phyloP scores from a whole-genome alignment of 1,140 invertebrate species.

The Octopus sinensis region DNA sequence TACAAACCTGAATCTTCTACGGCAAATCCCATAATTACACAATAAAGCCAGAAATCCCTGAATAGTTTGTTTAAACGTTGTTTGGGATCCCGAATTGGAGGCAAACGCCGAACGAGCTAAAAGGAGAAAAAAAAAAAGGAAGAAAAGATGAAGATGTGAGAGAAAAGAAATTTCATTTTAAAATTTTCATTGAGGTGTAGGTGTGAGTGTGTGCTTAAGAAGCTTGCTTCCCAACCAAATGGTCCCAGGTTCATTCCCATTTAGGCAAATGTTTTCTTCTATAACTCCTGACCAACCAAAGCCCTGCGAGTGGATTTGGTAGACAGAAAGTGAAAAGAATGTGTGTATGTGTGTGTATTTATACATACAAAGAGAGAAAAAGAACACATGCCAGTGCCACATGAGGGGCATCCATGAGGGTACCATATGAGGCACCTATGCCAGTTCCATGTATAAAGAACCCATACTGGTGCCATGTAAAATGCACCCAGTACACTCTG shows the following conservation, averaged over 20 bases:
- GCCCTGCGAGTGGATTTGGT: too few relatives aligned
- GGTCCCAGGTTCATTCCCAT: too few relatives aligned
- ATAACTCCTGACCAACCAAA: too few relatives aligned
- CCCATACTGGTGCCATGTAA: too few relatives aligned
- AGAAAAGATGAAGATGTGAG: neutral
- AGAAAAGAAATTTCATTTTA: neutral
- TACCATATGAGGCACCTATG: too few relatives aligned
- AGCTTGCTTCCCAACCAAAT: too few relatives aligned
- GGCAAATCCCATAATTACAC: conserved; percentile 98
- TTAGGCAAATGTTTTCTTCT: too few relatives aligned
- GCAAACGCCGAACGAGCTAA: conserved; percentile 75
- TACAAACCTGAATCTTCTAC: conserved; percentile 71
- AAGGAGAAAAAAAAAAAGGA: conserved; percentile 23
- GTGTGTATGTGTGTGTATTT: conserved; percentile 5
- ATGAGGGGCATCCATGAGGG: too few relatives aligned
- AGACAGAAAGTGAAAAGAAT: neutral
- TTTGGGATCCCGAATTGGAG: conserved; percentile 83
- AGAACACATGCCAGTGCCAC: too few relatives aligned
- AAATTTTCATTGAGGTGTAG: neutral
- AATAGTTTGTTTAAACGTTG: conserved; percentile 94
- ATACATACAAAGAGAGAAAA: neutral
- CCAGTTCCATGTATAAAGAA: too few relatives aligned
- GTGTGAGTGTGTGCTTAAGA: neutral
- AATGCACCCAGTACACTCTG: too few relatives aligned
- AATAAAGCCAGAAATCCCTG: conserved; percentile 98